A percentile compares a stretch with the other conserved stretches of the same genome.
Evolutionary conservation across 2,888 invertebrate species (phyloP).

Genomic region (Chironomus riparius): DNA sequence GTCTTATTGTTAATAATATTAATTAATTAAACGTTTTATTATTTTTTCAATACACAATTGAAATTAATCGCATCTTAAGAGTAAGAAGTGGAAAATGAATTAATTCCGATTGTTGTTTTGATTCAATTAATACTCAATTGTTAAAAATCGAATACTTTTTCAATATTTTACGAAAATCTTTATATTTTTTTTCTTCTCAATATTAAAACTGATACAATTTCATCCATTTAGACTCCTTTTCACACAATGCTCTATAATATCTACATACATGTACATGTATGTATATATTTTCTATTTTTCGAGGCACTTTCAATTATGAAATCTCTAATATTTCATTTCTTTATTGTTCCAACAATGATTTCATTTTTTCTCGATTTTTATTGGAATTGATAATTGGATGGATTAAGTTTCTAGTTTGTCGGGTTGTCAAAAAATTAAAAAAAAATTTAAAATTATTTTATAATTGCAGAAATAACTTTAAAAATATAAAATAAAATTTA

Average conservation of each 20-base stretch:
- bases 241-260: not conserved
- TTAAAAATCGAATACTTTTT: not conserved
- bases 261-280: not conserved
- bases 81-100: not conserved
- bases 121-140: conserved; percentile 8
- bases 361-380: not conserved
- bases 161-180: not conserved
- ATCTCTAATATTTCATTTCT: conserved; percentile 6
- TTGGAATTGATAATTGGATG: too few relatives aligned
- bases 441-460: too few relatives aligned
- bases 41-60: not conserved
- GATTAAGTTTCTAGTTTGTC: too few relatives aligned
- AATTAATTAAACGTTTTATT: not conserved
- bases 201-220: not conserved
- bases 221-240: not conserved
- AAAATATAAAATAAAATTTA: too few relatives aligned
- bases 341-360: conserved; percentile 3
- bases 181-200: too few relatives aligned
- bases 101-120: conserved; percentile 1
- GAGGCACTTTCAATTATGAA: conserved; percentile 1
- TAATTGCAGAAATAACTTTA: too few relatives aligned
- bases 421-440: too few relatives aligned
- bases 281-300: not conserved
- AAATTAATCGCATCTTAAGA: not conserved
- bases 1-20: not conserved